Evolutionary conservation across 1,140 invertebrate species (phyloP).

Genomic region (Schlechtendalia chinensis): DNA sequence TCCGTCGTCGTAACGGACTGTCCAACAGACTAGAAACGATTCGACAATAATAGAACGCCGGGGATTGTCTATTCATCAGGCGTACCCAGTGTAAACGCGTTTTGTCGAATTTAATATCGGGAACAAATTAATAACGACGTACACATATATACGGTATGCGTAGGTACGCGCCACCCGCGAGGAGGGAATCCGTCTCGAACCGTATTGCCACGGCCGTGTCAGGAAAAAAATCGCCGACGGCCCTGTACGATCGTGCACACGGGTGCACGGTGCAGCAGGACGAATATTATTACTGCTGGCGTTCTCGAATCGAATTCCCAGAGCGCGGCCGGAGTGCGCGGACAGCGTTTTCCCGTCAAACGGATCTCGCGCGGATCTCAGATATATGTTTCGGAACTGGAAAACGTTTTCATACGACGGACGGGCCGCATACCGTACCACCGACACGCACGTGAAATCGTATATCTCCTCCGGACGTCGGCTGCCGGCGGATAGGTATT

Average conservation of each 20-base stretch:
- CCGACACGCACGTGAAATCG: neutral
- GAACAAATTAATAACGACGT: conserved; percentile 16
- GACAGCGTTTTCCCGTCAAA: no score
- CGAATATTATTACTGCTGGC: no score
- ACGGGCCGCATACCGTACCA: no score
- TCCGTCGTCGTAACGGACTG: conserved; percentile 40
- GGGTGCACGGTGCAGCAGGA: no score
- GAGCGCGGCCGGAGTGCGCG: no score
- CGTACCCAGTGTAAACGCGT: conserved; percentile 37
- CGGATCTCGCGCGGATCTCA: no score
- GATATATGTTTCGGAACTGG: no score
- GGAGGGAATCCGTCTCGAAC: neutral
- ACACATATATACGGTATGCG: neutral
- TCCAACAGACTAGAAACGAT: conserved; percentile 46
- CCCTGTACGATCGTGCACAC: neutral
- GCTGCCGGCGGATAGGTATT: neutral
- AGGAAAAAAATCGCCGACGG: neutral
- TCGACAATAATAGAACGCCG: conserved; percentile 46
- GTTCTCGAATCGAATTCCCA: no score
- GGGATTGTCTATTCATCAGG: conserved; percentile 42
- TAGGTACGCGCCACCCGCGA: neutral
- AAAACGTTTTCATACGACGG: no score
- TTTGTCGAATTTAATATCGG: conserved; percentile 39
- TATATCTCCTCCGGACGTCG: neutral
- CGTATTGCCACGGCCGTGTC: neutral